Conservation (phyloP, 37 sponge, comb jelly and placozoan species). For the Halichondria panicea region DNA sequence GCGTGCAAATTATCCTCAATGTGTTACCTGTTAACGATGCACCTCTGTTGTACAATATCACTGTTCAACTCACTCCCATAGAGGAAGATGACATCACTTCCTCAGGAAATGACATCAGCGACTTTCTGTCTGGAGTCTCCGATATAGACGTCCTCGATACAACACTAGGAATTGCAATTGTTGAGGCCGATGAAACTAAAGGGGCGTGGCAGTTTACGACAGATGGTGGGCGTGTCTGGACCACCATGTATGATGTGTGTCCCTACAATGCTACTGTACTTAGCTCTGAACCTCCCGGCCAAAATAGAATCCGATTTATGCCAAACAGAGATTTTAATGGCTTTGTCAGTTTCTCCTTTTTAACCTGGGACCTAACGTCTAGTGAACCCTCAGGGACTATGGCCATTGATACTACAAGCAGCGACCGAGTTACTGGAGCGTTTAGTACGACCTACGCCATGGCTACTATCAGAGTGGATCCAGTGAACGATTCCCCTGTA, state of each 20-base stretch:
- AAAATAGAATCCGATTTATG: constrained; percentile 67
- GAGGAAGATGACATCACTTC: constrained; percentile 62
- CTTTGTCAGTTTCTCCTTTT: constrained; percentile 46
- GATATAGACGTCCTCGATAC: constrained; percentile 72
- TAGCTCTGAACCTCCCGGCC: constrained; percentile 38
- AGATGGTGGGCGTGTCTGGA: constrained; percentile 70
- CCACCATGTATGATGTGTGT: constrained; percentile 35
- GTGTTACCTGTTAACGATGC: constrained; percentile 82
- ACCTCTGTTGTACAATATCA: constrained; percentile 56
- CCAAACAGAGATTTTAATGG: constrained; percentile 82
- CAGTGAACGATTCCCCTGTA: constrained; percentile 87
- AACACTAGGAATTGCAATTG: constrained; percentile 72
- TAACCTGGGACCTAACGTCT: constrained; percentile 89
- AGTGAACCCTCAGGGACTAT: constrained; percentile 53
- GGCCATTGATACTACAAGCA: constrained; percentile 23
- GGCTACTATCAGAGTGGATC: constrained; percentile 67
- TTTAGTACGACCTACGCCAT: constrained; percentile 57
- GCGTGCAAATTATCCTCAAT: constrained; percentile 21
- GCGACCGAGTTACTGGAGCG: constrained; percentile 68
- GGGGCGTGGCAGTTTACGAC: constrained; percentile 80
- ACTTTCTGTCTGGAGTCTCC: constrained; percentile 39
- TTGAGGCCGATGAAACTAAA: constrained; percentile 57
- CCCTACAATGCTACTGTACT: constrained; percentile 63
- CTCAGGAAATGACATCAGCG: constrained; percentile 59
- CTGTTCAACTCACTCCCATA: constrained; percentile 57